Evolutionary conservation across 1,140 invertebrate species (phyloP).

Genomic region (Maniola jurtina): DNA sequence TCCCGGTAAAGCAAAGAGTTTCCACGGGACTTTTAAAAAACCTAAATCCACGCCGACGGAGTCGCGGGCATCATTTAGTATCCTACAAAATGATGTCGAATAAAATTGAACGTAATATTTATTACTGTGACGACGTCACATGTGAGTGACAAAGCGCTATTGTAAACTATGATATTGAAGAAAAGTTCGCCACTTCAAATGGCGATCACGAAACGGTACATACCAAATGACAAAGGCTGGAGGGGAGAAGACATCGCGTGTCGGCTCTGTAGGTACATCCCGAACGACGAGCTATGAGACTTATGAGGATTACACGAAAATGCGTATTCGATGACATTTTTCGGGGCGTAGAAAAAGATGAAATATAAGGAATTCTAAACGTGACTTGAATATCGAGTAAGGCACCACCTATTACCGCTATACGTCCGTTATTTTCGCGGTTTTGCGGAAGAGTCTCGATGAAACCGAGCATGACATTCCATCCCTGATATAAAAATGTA

Average conservation of each 20-base stretch:
- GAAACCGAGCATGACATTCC: conserved; percentile 74
- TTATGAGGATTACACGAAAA: conserved; percentile 78
- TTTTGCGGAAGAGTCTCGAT: conserved; percentile 63
- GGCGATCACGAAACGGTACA: conserved; percentile 61
- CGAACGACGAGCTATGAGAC: conserved; percentile 66
- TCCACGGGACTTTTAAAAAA: too few species aligned
- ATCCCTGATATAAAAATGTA: conserved; percentile 77
- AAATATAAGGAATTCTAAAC: conserved; percentile 78
- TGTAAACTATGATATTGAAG: conserved; percentile 34
- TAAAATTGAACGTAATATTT: conserved; percentile 9
- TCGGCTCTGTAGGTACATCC: conserved; percentile 42
- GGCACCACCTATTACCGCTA: conserved; percentile 73
- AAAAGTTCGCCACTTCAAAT: conserved; percentile 43
- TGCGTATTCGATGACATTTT: conserved; percentile 79
- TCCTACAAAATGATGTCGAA: background rate
- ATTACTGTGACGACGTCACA: conserved; percentile 25
- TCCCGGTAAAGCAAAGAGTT: too few species aligned
- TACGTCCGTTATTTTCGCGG: conserved; percentile 71
- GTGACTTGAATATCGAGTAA: conserved; percentile 70
- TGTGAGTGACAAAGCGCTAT: conserved; percentile 34
- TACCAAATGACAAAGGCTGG: conserved; percentile 49
- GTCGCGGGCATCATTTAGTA: too few species aligned
- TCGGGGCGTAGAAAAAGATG: conserved; percentile 76
- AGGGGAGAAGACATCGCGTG: conserved; percentile 44
- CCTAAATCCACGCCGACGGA: too few species aligned